These are phyloP conservation scores for Sprattus sprattus DNA, from an alignment of 2,113 vertebrate genomes.

Conservation along the genomic window DNA sequence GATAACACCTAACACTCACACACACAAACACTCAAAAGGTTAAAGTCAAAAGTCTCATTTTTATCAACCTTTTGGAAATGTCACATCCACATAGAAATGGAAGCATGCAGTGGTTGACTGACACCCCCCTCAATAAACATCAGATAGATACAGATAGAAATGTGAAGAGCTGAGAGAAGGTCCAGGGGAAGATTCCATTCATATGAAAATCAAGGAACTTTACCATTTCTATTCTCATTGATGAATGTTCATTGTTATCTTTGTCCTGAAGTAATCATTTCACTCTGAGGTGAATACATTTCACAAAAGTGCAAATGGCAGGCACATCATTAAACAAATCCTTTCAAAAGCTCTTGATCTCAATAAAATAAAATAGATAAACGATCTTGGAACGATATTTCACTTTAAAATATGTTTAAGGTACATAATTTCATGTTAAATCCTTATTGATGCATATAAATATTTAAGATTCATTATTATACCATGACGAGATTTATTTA, in stretches of 20 bases:
- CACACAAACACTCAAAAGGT: constrained; percentile 1
- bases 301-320: not conserved
- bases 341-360: too few species aligned
- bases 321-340: too few species aligned
- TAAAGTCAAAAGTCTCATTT: not conserved
- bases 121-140: not conserved
- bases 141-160: not conserved
- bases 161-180: too few species aligned
- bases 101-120: constrained; percentile 9
- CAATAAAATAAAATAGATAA: too few species aligned
- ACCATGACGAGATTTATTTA: too few species aligned
- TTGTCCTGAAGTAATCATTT: not conserved
- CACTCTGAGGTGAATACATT: not conserved
- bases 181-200: not conserved
- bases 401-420: too few species aligned
- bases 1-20: too few species aligned
- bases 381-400: too few species aligned
- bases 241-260: not conserved
- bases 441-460: too few species aligned
- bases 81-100: constrained; percentile 27
- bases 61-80: constrained; percentile 55
- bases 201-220: not conserved
- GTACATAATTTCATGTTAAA: too few species aligned
- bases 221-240: too few species aligned
- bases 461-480: too few species aligned